Base-by-base conservation (phyloP, 2,888 invertebrate genomes). In the Calliphora vomitoria region DNA sequence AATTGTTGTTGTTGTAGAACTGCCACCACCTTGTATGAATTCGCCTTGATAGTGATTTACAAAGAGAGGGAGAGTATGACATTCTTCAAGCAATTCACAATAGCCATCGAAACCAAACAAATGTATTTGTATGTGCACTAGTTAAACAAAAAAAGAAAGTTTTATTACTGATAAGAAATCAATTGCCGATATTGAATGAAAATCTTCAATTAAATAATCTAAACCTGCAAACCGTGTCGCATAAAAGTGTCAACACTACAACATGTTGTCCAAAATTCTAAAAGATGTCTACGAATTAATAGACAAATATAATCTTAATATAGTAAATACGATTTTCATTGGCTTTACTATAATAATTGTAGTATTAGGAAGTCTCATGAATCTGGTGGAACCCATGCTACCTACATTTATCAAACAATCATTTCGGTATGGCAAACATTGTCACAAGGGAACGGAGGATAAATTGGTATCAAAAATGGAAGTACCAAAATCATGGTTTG, bases 401-500 rank as follows among this genome's bases (percentile, higher is more conserved):
- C 97, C 97, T 3, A 93, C 93, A 0, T 94, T 95, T 89, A 93
- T 97, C 6, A 95, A 94, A 38, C 96, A 96, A 92, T 94, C 95
- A 0, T 96, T 96, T 92, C 95, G 95, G 35, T 97, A 97, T 93
- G 97, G 97, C 15, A 97, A 97, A 93, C 96, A 95, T 90, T 95
- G 95, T 0, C 95, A 95, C 88, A 95, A 95, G 90, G 95, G 95
- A 0, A 58, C 88, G 11, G 90, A 93, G 82, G 91, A 93, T 89
- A 89, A 90, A 0, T 60, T 94, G 1, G 89, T 95, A 0, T 92
- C 90, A 58, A 90, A 92, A 31, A 38, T 95, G 20, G 96, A 97
- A 93, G 94, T 97, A 64, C 97, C 97, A 0, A 98, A 97, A 93
- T 95, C 96, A 66, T 97, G 96, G 95, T 98, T 97, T 91, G 95